phyloP scores from a whole-genome alignment of 2,113 vertebrate species.

The Morone saxatilis region DNA sequence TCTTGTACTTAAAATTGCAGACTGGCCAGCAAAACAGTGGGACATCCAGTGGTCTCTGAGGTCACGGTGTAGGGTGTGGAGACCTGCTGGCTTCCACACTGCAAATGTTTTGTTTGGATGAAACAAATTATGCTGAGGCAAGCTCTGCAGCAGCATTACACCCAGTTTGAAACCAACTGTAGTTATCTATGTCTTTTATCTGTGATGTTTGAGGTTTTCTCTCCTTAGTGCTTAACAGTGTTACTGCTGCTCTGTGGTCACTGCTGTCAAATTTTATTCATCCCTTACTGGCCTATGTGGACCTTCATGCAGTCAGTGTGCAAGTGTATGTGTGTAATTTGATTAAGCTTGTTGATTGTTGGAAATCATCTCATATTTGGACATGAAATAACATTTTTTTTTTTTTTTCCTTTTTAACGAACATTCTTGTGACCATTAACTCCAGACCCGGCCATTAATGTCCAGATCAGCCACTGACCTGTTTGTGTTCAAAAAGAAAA shows the following conservation, averaged over 20 bases:
- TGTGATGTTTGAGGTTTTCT: constrained; percentile 30
- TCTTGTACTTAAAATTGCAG: background rate
- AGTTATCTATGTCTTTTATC: constrained; percentile 32
- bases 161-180: constrained; percentile 13
- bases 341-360: constrained; percentile 8
- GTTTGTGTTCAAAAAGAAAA: background rate
- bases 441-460: background rate
- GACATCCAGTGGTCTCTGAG: background rate
- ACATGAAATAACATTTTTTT: background rate
- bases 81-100: background rate
- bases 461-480: background rate
- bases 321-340: background rate
- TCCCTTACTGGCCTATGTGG: background rate
- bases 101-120: constrained; percentile 15
- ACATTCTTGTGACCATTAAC: background rate
- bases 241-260: constrained; percentile 43
- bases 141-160: background rate
- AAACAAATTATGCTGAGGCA: constrained; percentile 2
- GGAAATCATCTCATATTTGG: constrained; percentile 6
- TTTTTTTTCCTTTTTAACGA: background rate
- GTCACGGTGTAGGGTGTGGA: background rate
- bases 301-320: background rate
- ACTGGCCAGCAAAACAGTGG: background rate
- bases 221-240: constrained; percentile 17
- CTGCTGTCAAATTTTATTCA: constrained; percentile 52